Conservation (phyloP, 2,797 vertebrate species). For the Rhinogobio ventralis region DNA sequence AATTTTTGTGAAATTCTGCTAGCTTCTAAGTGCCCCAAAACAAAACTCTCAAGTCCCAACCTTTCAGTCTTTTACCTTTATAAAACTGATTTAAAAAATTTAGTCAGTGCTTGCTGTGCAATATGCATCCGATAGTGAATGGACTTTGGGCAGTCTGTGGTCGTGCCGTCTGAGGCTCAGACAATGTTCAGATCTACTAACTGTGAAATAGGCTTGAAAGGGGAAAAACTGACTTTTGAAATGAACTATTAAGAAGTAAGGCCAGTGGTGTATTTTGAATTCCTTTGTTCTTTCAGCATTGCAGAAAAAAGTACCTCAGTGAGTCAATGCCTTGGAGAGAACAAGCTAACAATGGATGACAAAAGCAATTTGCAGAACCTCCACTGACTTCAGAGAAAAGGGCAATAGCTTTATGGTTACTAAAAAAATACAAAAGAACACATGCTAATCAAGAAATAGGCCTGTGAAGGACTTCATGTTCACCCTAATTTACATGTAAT, state of each 20-base stretch:
- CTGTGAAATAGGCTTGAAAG: background rate
- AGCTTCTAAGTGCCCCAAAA: background rate
- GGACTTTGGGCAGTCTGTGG: background rate
- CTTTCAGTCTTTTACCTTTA: background rate
- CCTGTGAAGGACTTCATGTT: background rate
- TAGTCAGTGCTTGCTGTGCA: background rate
- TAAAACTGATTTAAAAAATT: background rate
- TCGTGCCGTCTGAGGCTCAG: background rate
- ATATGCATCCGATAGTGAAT: background rate
- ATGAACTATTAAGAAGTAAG: conserved; percentile 7
- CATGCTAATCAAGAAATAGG: background rate
- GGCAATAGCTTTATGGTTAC: conserved; percentile 2
- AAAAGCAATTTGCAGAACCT: conserved; percentile 30
- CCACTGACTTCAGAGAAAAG: conserved; percentile 11
- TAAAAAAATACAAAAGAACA: background rate
- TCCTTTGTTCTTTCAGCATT: background rate
- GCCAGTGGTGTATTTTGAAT: background rate
- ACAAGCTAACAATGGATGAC: background rate
- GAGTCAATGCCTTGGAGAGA: conserved; percentile 15
- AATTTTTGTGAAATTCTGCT: background rate
- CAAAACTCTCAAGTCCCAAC: background rate
- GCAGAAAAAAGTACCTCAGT: background rate
- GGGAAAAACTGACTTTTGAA: background rate
- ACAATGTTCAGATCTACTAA: conserved; percentile 9
- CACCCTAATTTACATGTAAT: background rate